Conservation (phyloP, 2,797 vertebrate genomes). For the Scyliorhinus canicula region DNA sequence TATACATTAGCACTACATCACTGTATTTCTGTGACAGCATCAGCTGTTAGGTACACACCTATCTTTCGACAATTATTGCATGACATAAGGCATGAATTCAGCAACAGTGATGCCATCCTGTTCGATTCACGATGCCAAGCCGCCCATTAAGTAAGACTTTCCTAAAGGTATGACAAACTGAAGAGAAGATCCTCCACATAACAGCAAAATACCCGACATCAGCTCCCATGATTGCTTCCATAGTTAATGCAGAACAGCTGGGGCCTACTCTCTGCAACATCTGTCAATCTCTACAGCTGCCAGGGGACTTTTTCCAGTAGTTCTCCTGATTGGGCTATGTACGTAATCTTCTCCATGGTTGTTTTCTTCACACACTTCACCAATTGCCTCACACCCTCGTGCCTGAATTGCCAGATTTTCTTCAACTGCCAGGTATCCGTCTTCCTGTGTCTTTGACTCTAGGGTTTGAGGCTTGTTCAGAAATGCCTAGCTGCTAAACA, state of each 20-base stretch:
- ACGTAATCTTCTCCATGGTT: not conserved
- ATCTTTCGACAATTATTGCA: not conserved
- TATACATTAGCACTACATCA: not conserved
- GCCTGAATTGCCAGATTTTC: not conserved
- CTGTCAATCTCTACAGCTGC: conserved; percentile 17
- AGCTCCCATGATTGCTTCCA: not conserved
- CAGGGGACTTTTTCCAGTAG: not conserved
- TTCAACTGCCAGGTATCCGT: not conserved
- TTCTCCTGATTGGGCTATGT: not conserved
- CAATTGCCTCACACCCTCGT: not conserved
- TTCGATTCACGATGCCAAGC: not conserved
- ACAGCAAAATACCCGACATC: not conserved
- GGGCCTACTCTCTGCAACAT: not conserved
- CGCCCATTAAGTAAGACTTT: not conserved
- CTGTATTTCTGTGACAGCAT: not conserved
- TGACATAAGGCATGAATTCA: not conserved
- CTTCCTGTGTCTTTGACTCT: not conserved
- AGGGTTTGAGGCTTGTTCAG: not conserved
- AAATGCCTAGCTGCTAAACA: not conserved
- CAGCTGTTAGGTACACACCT: not conserved
- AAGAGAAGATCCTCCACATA: not conserved
- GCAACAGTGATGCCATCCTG: not conserved
- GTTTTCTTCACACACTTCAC: not conserved
- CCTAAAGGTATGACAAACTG: not conserved
- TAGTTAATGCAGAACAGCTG: conserved; percentile 19